Evolutionary conservation across 2,797 vertebrate genomes (phyloP).

Genomic region (Anas acuta): DNA sequence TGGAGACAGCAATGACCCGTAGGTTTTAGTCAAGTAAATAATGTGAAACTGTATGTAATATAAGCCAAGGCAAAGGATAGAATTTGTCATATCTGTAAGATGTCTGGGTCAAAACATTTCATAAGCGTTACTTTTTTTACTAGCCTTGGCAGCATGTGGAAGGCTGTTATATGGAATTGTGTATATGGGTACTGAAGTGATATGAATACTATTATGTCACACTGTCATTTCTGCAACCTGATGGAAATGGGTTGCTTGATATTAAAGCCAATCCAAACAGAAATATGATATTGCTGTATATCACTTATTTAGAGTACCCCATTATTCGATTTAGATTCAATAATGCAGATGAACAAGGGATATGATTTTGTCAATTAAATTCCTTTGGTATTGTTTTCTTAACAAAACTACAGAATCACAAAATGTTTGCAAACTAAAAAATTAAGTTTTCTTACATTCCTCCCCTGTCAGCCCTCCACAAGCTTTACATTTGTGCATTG

Average conservation of each 20-base stretch:
- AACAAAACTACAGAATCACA: not conserved
- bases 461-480: not conserved
- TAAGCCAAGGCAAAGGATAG: not conserved
- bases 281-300: not conserved
- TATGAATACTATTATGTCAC: too few species aligned
- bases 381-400: not conserved
- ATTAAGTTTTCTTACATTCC: not conserved
- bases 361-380: not conserved
- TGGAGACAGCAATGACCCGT: not conserved
- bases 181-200: not conserved
- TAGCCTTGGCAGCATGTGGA: not conserved
- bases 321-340: not conserved
- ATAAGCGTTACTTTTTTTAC: not conserved
- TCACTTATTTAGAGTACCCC: not conserved
- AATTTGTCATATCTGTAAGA: not conserved
- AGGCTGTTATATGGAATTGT: not conserved
- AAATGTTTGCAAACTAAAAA: not conserved
- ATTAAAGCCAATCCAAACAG: not conserved
- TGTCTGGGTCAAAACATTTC: not conserved
- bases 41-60: not conserved
- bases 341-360: not conserved
- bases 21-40: not conserved
- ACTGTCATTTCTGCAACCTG: not conserved
- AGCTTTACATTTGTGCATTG: not conserved
- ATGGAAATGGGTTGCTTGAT: not conserved